Evolutionary conservation across 2,113 vertebrate genomes (phyloP), one percentile per base, ranked within the genome.

Genomic region (Nerophis ophidion): DNA sequence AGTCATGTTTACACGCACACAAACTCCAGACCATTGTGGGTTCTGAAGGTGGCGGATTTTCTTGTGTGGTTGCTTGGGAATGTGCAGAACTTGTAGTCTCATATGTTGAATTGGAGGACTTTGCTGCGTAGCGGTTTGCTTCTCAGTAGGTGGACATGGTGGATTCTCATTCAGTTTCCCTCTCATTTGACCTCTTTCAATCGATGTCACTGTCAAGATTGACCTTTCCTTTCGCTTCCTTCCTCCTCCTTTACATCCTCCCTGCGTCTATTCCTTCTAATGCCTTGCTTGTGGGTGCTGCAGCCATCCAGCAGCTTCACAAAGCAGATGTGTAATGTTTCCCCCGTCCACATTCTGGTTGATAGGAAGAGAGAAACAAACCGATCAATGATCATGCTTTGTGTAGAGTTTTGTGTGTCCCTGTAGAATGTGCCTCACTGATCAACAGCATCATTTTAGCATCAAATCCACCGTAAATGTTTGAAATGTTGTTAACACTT

Each of bases 141-240:
- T 76, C 56, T 71, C 62, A 71, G 40, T 45, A 61, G 66, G 60
- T 76, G 69, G 76, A 82, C 63, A 61, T 86, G 79, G 80, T 81
- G 84, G 81, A 81, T 67, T 51, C 48, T 76, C 38, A 61, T 70
- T 74, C 62, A 61, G 61, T 59, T 78, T 70, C 68, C 12, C 59
- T 49, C 60, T 7, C 10, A 58, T 70, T 47, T 65, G 4, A 48
- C 54, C 35, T 56, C n/a, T 53, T 42, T 51, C 57, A 48, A 26
- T 80, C 61, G 17, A 0, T 56, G 52, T 70, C 50, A 16, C 40
- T 7, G n/a, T 60, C 12, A 52, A 49, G 50, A 56, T 63, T 60
- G 12, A 48, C 33, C 16, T 42, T 57, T 55, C 11, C 19, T 19
- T 61, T 57, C 12, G 45, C 38, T 45, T 48, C 4, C 14, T 33